A percentile compares a stretch with the other conserved stretches of the same genome.
Conservation (phyloP, 1,140 invertebrate genomes). For the Drosophila sp. region DNA sequence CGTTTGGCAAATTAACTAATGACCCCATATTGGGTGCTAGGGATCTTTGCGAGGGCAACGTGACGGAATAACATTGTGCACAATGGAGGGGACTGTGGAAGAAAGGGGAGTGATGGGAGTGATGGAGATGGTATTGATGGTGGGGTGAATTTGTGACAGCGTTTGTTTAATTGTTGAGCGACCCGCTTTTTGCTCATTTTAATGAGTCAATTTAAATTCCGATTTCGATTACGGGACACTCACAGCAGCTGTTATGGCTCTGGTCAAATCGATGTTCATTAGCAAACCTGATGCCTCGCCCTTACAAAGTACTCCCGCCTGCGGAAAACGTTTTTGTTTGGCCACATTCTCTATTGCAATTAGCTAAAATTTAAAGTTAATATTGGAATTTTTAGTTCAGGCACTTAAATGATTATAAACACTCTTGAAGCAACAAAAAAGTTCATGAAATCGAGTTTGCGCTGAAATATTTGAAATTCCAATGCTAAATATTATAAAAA, state of each 20-base stretch:
- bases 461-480: constrained; percentile 35
- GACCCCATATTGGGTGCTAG: constrained; percentile 59
- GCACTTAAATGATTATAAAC: constrained; percentile 58
- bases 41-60: constrained; percentile 17
- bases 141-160: constrained; percentile 25
- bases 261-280: constrained; percentile 80
- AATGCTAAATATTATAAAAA: constrained; percentile 29
- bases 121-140: background rate
- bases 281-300: constrained; percentile 55
- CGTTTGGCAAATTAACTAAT: constrained; percentile 80
- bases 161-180: constrained; percentile 81
- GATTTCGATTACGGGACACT: constrained; percentile 73
- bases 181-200: constrained; percentile 79
- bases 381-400: constrained; percentile 60
- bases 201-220: constrained; percentile 83
- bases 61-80: background rate
- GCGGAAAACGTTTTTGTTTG: constrained; percentile 26
- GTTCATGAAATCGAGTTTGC: background rate
- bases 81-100: too few species aligned
- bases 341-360: constrained; percentile 75
- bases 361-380: constrained; percentile 72
- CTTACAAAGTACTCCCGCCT: background rate
- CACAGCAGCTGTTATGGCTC: constrained; percentile 43
- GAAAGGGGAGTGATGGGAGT: too few species aligned
- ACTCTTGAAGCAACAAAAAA: constrained; percentile 10